Evolutionary conservation across 2,113 vertebrate genomes (phyloP), one percentile per base, ranked within the genome.

Genomic region (Polypterus senegalus): DNA sequence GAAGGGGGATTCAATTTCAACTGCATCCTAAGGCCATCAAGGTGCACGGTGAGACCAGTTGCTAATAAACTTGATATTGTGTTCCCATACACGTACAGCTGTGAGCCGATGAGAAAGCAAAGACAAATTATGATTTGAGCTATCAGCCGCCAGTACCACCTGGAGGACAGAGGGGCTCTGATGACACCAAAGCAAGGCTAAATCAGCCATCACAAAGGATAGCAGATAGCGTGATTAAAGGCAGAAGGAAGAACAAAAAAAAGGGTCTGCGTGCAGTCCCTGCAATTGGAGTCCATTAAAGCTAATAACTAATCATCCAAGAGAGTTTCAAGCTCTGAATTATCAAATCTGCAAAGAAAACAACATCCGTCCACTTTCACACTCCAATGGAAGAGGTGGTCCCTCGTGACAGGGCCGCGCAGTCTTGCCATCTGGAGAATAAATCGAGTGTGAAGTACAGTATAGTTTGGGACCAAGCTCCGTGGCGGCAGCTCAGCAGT

Each of bases 371-470:
- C 88, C 89, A 89, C 89, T 91, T 91, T 91, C 89, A 89, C 87
- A 90, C 89, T 88, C 83, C 88, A 91, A 79, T 89, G 90, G 86
- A 86, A 86, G 85, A 90, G 84, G 88, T 84, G 91, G 89, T 91
- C 91, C 91, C 89, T 88, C 83, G 75, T 78, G 88, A 81, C 87
- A 55, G 89, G 89, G 83, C 79, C 81, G 85, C 79, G 77, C 85
- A 88, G 88, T 91, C 88, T 82, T 77, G 87, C 95, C 95, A 97
- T 97, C 95, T 97, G 95, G 94, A 97, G 93, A 94, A 90, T 92
- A 96, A 98, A 97, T 97, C 89, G 91, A 94, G 94, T 97, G 95
- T 97, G 94, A 98, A 97, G 94, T 97, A 96, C 93, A 96, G 95
- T 96, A 96, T 91, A 93, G 95, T 96, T 94, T 91, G 89, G 90